These are phyloP conservation scores for Todus mexicanus DNA, from an alignment of 2,797 vertebrate species.

Conservation along the genomic window DNA sequence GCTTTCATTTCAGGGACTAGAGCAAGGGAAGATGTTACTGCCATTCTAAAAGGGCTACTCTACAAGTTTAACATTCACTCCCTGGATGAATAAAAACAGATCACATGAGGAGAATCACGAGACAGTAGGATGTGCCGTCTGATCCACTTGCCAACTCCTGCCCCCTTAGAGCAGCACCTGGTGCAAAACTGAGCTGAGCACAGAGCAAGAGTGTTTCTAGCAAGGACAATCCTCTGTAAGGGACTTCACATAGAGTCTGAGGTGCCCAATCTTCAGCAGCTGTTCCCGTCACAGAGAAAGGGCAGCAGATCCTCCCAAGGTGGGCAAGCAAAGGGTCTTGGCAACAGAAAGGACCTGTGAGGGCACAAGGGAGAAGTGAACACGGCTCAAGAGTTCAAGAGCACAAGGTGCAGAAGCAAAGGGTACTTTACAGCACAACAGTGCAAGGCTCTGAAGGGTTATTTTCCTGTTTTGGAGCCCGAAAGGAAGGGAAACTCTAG, in stretches of 20 bases:
- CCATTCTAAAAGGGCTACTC: not conserved
- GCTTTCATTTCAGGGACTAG: not conserved
- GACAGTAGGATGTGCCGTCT: not conserved
- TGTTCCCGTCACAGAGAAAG: not conserved
- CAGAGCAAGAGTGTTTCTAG: not conserved
- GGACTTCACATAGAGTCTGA: not conserved
- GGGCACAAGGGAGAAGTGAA: not conserved
- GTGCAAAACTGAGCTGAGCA: not conserved
- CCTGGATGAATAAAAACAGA: not conserved
- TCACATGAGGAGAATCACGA: rapidly evolving
- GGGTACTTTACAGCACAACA: not conserved
- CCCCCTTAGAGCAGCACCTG: not conserved
- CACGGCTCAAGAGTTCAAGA: not conserved
- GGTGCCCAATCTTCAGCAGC: not conserved
- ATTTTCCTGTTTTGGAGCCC: not conserved
- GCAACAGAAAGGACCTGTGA: not conserved
- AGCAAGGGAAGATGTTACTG: not conserved
- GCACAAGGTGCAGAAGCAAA: not conserved
- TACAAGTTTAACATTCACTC: not conserved
- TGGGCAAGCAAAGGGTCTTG: not conserved
- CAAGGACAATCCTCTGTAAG: not conserved
- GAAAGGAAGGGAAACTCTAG: not conserved
- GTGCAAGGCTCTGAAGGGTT: not conserved
- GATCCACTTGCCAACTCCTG: not conserved
- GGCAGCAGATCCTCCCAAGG: not conserved